phyloP scores from a whole-genome alignment of 2,797 vertebrate species.

The Tokudaia tokunoshimensis region DNA sequence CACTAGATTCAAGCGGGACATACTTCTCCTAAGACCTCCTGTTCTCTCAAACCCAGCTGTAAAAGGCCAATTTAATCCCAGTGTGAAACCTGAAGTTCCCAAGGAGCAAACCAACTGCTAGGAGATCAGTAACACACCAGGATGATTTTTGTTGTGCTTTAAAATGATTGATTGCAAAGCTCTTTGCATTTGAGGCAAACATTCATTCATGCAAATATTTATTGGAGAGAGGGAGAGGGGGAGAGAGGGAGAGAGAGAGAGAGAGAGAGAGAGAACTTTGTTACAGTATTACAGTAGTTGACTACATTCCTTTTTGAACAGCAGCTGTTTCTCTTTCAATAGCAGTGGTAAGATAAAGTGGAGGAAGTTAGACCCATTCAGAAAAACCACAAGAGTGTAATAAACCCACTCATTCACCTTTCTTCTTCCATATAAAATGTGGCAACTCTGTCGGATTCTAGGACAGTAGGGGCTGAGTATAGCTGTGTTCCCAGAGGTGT shows the following conservation, averaged over 20 bases:
- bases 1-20: conserved; percentile 6
- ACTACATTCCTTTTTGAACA: neutral
- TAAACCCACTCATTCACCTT: neutral
- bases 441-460: neutral
- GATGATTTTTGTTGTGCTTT: conserved; percentile 14
- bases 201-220: conserved; percentile 6
- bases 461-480: no score
- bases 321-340: neutral
- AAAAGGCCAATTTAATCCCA: conserved; percentile 46
- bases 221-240: neutral
- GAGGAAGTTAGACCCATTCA: neutral
- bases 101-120: conserved; percentile 4
- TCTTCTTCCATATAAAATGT: neutral
- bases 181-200: neutral
- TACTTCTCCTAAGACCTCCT: conserved; percentile 48
- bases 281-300: neutral
- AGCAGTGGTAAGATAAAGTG: neutral
- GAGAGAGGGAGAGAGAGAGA: neutral
- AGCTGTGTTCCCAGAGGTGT: neutral
- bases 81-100: conserved; percentile 26
- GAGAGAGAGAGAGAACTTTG: neutral
- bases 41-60: conserved; percentile 30
- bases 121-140: neutral
- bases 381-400: neutral
- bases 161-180: conserved; percentile 41